A percentile compares a stretch with the other conserved stretches of the same genome.
Conservation (phyloP, 2,113 vertebrate genomes). For the Aegotheles bennettii region DNA sequence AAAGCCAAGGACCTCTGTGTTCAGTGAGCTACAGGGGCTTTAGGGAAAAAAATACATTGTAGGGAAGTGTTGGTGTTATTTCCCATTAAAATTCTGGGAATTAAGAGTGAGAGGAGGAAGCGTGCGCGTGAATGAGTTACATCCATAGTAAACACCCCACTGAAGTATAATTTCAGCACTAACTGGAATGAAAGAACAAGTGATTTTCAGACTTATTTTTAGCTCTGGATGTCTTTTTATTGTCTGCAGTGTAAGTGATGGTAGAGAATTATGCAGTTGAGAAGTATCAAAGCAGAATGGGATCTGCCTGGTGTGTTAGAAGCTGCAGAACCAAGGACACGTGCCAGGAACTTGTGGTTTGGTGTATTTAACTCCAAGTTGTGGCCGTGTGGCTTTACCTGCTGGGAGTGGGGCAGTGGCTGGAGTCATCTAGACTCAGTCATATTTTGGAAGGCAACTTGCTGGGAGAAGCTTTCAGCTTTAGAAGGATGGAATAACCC, state of each 20-base stretch:
- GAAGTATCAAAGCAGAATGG: background rate
- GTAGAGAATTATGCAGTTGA: background rate
- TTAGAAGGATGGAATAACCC: background rate
- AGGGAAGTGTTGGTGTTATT: background rate
- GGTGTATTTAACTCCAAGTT: background rate
- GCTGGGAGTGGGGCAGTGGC: background rate
- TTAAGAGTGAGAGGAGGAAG: background rate
- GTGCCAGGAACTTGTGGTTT: background rate
- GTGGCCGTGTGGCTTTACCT: background rate
- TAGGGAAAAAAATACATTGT: background rate
- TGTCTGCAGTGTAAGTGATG: background rate
- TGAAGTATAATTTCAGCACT: background rate
- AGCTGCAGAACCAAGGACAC: rapidly evolving
- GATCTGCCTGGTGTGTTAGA: background rate
- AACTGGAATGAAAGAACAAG: background rate
- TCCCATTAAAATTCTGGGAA: background rate
- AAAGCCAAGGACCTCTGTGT: background rate
- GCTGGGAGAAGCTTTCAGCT: background rate
- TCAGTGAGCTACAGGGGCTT: background rate
- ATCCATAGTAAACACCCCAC: background rate
- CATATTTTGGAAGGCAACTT: background rate
- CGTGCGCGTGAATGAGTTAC: background rate
- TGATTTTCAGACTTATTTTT: background rate
- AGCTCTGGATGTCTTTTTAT: background rate
- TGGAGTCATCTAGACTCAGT: background rate